Base-by-base conservation (phyloP, 92 coral and sea anemone species). In the Umimayanthus kanabou region DNA sequence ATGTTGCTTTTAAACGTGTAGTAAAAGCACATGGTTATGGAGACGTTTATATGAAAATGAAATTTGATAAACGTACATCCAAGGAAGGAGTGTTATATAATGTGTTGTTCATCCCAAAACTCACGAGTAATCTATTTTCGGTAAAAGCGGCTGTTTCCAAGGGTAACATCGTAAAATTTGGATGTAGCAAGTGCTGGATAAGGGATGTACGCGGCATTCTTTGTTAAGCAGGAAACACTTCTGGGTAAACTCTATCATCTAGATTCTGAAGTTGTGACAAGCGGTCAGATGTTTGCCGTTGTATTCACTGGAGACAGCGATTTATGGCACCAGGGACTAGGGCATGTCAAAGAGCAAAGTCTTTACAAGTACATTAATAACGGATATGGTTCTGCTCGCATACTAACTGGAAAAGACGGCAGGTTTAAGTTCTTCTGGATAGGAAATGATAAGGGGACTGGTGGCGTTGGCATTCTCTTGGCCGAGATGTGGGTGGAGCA, bases 21-120 rank as follows among this genome's bases (percentile, higher is more conserved):
- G 91, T 92, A 66, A 90, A 92, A 80, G 93, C 90, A 22, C 86
- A 87, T 86, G 91, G 91, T 80, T 88, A 73, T 70, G 94, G 93
- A 47, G 26, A 82, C 39, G 86, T 87, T 29, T 47, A 45, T 67
- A 33, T 33, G 0, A 33, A 33, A 33, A 33, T 33, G 37, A 33
- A 33, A 33, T 33, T 33, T 33, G 37, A 73, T 79, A 81, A 23
- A 71, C 74, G 77, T 76, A 55, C 77, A 77, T 23, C 89, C 74
- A 87, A 80, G 90, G 86, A 79, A 87, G 88, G 81, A 39, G 92
- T 90, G 72, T 81, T 92, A 85, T 76, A 90, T 73, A 75, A 84
- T 53, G 92, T 87, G 47, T 80, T 92, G 81, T 90, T 87, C 72
- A 81, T 90, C 71, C 86, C 93, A 76, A 89, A 90, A 81, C 92